Evolutionary conservation across 2,113 vertebrate genomes (phyloP).

Genomic region (Cepphus grylle): DNA sequence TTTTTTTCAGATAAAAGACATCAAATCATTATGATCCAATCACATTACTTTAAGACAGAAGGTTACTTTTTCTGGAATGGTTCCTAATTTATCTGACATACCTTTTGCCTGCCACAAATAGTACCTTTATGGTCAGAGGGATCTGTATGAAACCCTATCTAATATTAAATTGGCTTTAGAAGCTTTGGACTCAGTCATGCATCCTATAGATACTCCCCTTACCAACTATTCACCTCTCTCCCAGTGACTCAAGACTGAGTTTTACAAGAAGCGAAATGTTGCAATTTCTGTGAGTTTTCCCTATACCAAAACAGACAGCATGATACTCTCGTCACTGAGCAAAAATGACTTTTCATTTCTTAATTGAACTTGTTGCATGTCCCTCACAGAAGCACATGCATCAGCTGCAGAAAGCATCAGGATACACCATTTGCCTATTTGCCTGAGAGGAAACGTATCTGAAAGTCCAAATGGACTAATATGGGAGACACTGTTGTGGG

Average conservation of each 20-base stretch:
- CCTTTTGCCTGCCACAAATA: neutral
- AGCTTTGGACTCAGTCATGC: neutral
- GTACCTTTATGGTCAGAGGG: neutral
- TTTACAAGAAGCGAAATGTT: neutral
- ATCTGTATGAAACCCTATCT: neutral
- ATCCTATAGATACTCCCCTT: neutral
- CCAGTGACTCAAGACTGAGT: neutral
- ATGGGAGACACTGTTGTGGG: no score
- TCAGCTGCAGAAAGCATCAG: neutral
- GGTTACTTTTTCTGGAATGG: neutral
- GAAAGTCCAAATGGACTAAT: neutral
- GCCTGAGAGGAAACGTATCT: neutral
- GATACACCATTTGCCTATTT: neutral
- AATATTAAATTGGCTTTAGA: neutral
- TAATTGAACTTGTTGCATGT: neutral
- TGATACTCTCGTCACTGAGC: neutral
- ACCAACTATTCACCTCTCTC: neutral
- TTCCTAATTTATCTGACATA: neutral
- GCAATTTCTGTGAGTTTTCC: neutral
- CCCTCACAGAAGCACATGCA: neutral
- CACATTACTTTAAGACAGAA: neutral
- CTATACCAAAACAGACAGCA: neutral
- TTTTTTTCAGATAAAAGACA: neutral
- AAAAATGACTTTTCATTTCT: neutral
- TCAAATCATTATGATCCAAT: neutral